Conservation (phyloP, 2,888 invertebrate genomes). For the Drosophila ochracea region DNA sequence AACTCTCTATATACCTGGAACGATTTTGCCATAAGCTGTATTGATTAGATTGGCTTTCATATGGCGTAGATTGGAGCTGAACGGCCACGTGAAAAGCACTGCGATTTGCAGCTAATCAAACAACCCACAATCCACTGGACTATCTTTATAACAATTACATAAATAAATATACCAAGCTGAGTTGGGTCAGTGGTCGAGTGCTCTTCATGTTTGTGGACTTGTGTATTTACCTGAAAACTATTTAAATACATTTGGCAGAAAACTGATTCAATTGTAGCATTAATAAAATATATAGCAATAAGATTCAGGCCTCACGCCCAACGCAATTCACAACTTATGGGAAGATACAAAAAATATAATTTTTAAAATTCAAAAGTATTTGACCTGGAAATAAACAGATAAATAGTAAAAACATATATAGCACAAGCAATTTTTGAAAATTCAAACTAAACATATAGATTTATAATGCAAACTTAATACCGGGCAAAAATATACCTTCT, state of each 20-base stretch:
- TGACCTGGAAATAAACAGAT: background rate
- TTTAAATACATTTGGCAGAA: slow-evolving; percentile 23
- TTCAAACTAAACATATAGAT: background rate
- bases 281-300: background rate
- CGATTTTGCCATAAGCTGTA: slow-evolving; percentile 17
- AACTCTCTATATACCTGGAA: background rate
- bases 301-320: background rate
- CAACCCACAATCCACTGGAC: slow-evolving; percentile 8
- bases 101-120: slow-evolving; percentile 33
- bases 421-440: background rate
- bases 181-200: slow-evolving; percentile 57
- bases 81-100: slow-evolving; percentile 6
- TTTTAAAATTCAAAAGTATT: background rate
- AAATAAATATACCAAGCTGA: slow-evolving; percentile 19
- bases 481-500: background rate
- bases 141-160: slow-evolving; percentile 52
- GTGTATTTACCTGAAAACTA: slow-evolving; percentile 27
- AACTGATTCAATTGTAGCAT: background rate
- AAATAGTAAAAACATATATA: background rate
- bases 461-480: background rate
- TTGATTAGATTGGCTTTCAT: slow-evolving; percentile 49
- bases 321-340: background rate
- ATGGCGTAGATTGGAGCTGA: slow-evolving; percentile 32
- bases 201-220: slow-evolving; percentile 17
- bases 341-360: background rate